Base-by-base conservation (phyloP, 2,113 vertebrate species). In the Laterallus jamaicensis region DNA sequence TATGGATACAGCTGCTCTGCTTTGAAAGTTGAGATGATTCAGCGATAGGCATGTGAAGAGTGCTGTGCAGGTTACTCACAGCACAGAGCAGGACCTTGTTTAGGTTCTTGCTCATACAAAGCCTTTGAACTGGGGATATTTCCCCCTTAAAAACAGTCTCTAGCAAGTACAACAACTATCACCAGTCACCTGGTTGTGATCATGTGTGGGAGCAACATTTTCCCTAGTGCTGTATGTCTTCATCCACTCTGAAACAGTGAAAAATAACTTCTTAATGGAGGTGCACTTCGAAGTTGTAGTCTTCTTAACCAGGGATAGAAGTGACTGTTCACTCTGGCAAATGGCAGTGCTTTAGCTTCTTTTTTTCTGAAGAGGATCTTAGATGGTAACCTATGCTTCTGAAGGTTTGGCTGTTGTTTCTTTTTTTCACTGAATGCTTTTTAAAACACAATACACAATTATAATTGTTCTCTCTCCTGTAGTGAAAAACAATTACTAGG, bases 401-500 rank as follows among this genome's bases (percentile, higher is more conserved):
- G 47, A 60, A 81, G 7, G 24, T 4, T 26, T 63, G 47, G 4
- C 18, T 52, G 16, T 35, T 29, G 29, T n/a, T 55, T 39, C 32
- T 15, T 7, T 47, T 73, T 83, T 60, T 37, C 2, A 56, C 22
- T 37, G 39, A 79, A 32, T 69, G 28, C 11, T 29, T 66, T 15
- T 8, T 22, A 55, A 88, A 84, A 24, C 24, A 31, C 26, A 74
- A 17, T 55, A 69, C 15, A 12, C 18, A 19, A 2, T 68, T 20
- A 14, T 28, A 63, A 39, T 40, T 52, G 12, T 82, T 86, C 26
- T 82, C 26, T 47, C 9, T 91, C 32, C 60, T 92, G 18, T 52
- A 82, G 54, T 73, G 66, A 92, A 90, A 94, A 96, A 40, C 92
- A 87, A 89, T 94, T 90, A 76, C 35, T 24, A 55, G 44, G 12